These are phyloP conservation scores for Corvus moneduloides DNA, from an alignment of 2,113 vertebrate species.

Conservation along the genomic window DNA sequence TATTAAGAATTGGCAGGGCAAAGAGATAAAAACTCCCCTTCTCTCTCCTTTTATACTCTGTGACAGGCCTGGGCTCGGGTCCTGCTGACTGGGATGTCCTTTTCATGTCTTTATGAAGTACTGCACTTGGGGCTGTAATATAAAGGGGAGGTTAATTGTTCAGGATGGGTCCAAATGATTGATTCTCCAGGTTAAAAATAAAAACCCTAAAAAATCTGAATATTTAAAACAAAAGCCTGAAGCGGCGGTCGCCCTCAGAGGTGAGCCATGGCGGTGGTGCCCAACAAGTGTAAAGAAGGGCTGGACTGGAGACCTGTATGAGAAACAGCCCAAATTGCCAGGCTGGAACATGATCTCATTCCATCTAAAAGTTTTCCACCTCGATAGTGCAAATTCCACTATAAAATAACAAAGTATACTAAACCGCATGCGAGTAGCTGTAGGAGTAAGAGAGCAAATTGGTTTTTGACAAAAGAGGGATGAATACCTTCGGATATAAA, in stretches of 20 bases:
- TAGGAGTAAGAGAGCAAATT: conserved; percentile 41
- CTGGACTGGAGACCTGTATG: background rate
- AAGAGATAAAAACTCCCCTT: conserved; percentile 56
- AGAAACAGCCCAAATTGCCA: background rate
- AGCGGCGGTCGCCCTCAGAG: accelerated
- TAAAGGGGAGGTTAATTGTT: conserved; percentile 59
- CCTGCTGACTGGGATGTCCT: conserved; percentile 27
- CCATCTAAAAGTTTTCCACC: conserved; percentile 15
- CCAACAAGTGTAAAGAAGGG: background rate
- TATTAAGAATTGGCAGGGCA: background rate
- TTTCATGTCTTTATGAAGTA: conserved; percentile 48
- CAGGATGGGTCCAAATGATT: conserved; percentile 36
- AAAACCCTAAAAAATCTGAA: background rate
- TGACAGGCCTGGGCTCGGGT: conserved; percentile 34
- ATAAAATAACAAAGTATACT: background rate
- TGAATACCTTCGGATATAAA: conserved; percentile 36
- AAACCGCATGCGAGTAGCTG: conserved; percentile 23
- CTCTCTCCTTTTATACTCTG: conserved; percentile 28
- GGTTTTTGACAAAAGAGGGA: conserved; percentile 43
- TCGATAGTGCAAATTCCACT: background rate
- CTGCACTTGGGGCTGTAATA: background rate
- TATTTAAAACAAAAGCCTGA: background rate
- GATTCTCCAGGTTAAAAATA: background rate
- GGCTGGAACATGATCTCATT: background rate
- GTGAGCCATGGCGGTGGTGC: background rate